Conservation (phyloP, 2,113 vertebrate species). For the Anser brachyrhynchus region DNA sequence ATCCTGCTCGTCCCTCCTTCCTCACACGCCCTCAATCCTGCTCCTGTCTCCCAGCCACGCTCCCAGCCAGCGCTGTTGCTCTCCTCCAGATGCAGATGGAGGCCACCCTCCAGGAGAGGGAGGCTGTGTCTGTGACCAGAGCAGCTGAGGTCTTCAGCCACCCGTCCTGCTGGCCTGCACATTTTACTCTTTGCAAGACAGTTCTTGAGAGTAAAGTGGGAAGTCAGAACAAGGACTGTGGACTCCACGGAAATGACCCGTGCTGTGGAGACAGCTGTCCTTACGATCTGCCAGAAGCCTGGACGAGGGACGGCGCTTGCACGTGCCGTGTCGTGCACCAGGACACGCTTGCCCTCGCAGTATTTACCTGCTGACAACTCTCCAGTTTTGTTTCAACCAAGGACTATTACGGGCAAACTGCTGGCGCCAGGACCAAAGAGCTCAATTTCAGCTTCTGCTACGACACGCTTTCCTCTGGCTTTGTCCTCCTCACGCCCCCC, state of each 20-base stretch:
- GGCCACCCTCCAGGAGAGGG: not conserved
- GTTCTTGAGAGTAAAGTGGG: not conserved
- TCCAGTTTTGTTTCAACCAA: not conserved
- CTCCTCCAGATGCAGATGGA: not conserved
- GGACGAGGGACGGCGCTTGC: rapidly evolving
- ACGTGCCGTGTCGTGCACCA: rapidly evolving
- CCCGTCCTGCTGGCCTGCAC: not conserved
- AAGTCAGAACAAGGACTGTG: not conserved
- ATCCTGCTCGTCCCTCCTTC: not conserved
- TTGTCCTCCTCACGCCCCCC: not conserved
- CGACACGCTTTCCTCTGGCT: not conserved
- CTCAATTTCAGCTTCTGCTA: not conserved
- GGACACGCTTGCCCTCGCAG: not conserved
- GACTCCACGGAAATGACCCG: rapidly evolving
- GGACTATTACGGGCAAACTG: not conserved
- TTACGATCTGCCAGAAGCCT: rapidly evolving
- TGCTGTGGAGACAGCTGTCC: not conserved
- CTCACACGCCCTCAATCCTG: not conserved
- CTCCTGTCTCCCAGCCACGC: not conserved
- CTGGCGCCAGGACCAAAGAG: not conserved
- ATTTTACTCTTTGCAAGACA: not conserved
- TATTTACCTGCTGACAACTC: rapidly evolving
- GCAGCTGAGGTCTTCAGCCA: rapidly evolving
- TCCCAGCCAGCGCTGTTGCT: not conserved
- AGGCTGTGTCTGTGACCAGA: not conserved